phyloP scores from a whole-genome alignment of 2,888 invertebrate genomes.

The Drosophila picticornis region DNA sequence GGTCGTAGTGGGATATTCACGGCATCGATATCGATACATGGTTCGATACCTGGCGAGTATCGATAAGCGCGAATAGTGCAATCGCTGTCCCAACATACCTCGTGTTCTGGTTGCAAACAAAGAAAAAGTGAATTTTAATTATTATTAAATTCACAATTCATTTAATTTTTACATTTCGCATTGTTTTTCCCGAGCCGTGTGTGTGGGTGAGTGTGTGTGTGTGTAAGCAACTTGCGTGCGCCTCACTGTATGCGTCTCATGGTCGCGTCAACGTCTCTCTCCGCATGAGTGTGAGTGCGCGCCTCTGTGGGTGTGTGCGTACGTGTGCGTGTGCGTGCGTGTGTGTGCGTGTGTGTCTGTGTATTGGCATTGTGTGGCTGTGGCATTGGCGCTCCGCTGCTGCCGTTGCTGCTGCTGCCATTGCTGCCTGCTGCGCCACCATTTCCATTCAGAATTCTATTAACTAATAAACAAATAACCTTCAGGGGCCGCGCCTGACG shows the following conservation, averaged over 20 bases:
- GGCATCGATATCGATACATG: conserved; percentile 10
- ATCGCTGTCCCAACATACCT: conserved; percentile 65
- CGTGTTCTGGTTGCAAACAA: conserved; percentile 78
- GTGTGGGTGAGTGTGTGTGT: background rate
- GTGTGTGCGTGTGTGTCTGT: conserved; percentile 49
- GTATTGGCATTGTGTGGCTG: conserved; percentile 72
- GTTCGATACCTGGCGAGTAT: conserved; percentile 36
- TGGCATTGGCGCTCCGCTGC: conserved; percentile 63
- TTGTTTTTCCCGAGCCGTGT: conserved; percentile 33
- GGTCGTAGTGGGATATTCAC: background rate
- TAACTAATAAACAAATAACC: conserved; percentile 82
- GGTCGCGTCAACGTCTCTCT: conserved; percentile 59
- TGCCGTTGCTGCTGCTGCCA: conserved; percentile 44
- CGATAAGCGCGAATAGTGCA: conserved; percentile 46
- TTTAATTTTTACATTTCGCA: conserved; percentile 43
- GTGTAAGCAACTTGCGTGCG: conserved; percentile 43
- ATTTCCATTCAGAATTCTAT: conserved; percentile 68
- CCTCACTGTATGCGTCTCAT: conserved; percentile 60
- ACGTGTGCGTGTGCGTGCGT: conserved; percentile 36
- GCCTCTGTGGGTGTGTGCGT: conserved; percentile 36
- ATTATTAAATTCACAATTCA: conserved; percentile 62
- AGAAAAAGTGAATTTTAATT: conserved; percentile 81
- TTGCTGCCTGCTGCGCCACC: conserved; percentile 53
- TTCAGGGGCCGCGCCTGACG: conserved; percentile 58
- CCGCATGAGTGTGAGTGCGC: conserved; percentile 38